Evolutionary conservation across 2,113 vertebrate species (phyloP).

Genomic region (Dermatemys mawii): DNA sequence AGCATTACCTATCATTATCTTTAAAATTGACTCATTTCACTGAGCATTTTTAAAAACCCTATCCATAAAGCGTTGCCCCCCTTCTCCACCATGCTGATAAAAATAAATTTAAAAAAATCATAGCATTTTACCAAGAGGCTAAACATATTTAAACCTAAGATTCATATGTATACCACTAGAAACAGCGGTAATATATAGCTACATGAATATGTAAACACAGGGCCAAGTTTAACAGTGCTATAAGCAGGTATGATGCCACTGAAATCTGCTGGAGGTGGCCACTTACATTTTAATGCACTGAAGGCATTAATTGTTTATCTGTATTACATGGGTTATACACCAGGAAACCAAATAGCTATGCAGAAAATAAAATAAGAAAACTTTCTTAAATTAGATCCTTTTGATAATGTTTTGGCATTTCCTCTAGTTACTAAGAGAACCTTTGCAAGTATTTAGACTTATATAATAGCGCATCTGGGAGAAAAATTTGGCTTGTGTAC

Average conservation of each 20-base stretch:
- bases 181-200: neutral
- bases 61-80: neutral
- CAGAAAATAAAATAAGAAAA: neutral
- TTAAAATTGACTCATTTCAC: neutral
- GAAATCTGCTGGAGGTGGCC: neutral
- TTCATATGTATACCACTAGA: neutral
- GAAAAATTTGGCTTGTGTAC: accelerated
- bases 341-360: neutral
- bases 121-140: neutral
- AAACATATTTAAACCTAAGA: neutral
- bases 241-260: neutral
- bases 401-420: neutral
- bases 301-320: neutral
- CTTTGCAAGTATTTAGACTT: neutral
- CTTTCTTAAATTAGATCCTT: neutral
- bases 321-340: neutral
- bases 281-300: neutral
- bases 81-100: neutral
- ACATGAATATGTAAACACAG: neutral
- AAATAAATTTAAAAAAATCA: neutral
- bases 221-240: neutral
- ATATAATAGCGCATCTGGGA: neutral
- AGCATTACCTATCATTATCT: neutral
- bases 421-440: neutral
- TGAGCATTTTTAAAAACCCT: neutral